Percentiles rank a stretch among this genome's conserved stretches.
Conservation (phyloP, 23 tunicate species). For the Trididemnum nubilum region DNA sequence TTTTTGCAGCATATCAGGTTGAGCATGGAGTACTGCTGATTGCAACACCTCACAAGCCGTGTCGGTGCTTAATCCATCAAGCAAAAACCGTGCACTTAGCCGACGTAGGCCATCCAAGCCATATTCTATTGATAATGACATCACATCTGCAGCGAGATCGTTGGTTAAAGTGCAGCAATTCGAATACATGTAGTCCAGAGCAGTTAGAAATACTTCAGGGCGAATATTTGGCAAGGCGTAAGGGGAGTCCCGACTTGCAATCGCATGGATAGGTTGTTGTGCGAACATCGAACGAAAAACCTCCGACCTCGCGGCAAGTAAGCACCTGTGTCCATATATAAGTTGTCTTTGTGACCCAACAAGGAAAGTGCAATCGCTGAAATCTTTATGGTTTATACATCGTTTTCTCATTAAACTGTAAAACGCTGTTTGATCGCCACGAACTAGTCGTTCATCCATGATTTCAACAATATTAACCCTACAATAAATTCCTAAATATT, state of each 20-base stretch:
- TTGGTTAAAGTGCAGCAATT: conserved; percentile 93
- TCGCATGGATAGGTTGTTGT: conserved; percentile 72
- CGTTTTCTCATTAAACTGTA: conserved; percentile 91
- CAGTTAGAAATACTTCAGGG: conserved; percentile 93
- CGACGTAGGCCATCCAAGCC: conserved; percentile 80
- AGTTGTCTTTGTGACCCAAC: conserved; percentile 78
- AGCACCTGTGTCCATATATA: conserved; percentile 75
- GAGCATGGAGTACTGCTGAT: conserved; percentile 73
- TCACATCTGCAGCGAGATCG: conserved; percentile 83
- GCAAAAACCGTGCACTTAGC: conserved; percentile 54
- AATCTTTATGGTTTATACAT: conserved; percentile 93
- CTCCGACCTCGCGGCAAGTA: conserved; percentile 83
- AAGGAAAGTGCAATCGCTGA: conserved; percentile 71
- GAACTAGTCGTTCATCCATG: conserved; percentile 82
- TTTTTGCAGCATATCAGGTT: conserved; percentile 75
- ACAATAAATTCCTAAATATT: no score
- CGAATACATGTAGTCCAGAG: conserved; percentile 91
- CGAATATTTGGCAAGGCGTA: conserved; percentile 54
- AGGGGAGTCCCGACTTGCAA: conserved; percentile 64
- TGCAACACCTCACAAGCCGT: conserved; percentile 80
- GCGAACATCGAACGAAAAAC: conserved; percentile 81
- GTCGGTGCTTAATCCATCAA: conserved; percentile 65
- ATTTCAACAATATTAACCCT: no score
- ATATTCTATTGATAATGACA: conserved; percentile 81
- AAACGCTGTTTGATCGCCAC: conserved; percentile 94